These are phyloP conservation scores for Sturnus vulgaris DNA, from an alignment of 2,113 vertebrate species.

Conservation along the genomic window DNA sequence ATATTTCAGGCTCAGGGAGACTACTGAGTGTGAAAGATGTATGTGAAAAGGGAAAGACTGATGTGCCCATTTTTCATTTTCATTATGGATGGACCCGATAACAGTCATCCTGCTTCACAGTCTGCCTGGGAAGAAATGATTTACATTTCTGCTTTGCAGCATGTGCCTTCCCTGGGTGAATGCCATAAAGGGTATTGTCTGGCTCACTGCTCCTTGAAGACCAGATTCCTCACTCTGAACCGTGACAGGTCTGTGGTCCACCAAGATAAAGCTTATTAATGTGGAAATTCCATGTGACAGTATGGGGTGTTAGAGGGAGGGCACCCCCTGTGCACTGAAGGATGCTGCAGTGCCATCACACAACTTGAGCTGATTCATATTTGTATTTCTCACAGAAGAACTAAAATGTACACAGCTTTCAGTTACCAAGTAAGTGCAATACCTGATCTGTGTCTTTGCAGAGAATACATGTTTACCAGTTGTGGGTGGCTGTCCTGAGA, in stretches of 20 bases:
- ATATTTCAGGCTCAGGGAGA: neutral
- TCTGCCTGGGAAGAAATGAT: neutral
- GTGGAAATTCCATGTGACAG: neutral
- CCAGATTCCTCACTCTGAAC: neutral
- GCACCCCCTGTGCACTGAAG: neutral
- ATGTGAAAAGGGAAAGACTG: neutral
- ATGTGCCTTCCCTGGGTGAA: neutral
- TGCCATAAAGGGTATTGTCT: neutral
- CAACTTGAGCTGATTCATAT: neutral
- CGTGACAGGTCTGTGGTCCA: neutral
- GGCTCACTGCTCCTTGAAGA: conserved; percentile 2
- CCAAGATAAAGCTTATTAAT: conserved; percentile 15
- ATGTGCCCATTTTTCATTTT: neutral
- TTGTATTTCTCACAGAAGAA: neutral
- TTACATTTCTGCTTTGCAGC: conserved; percentile 37
- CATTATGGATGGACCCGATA: conserved; percentile 3
- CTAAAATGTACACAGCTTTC: neutral
- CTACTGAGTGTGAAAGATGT: neutral
- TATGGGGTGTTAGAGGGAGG: neutral
- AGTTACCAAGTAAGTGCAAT: neutral
- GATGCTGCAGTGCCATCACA: neutral
- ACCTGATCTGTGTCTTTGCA: neutral
- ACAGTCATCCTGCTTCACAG: neutral
- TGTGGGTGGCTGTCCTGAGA: neutral
- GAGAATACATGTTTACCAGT: neutral